phyloP scores from a whole-genome alignment of 2,797 vertebrate genomes.

The Rhincodon typus region DNA sequence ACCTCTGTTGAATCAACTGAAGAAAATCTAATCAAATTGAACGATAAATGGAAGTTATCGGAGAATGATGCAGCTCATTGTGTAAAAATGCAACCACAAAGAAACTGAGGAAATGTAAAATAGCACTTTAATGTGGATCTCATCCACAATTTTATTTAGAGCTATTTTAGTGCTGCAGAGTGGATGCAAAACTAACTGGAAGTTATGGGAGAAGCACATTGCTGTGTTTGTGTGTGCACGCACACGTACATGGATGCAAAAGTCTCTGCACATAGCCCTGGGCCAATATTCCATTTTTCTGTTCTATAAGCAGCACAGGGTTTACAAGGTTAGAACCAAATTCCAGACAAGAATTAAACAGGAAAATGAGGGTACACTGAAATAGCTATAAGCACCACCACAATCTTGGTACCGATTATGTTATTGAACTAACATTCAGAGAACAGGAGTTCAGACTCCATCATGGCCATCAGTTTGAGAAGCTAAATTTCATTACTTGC shows the following conservation, averaged over 20 bases:
- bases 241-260: too few species aligned
- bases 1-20: neutral
- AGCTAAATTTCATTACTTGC: neutral
- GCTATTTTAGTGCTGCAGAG: neutral
- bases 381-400: neutral
- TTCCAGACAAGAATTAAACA: neutral
- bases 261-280: neutral
- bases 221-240: neutral
- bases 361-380: neutral
- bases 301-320: neutral
- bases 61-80: neutral
- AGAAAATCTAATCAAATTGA: neutral
- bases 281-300: neutral
- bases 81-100: neutral
- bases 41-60: neutral
- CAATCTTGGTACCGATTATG: neutral
- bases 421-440: neutral
- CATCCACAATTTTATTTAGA: neutral
- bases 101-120: neutral
- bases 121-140: neutral
- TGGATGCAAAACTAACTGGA: neutral
- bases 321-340: neutral
- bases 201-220: neutral
- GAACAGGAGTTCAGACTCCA: neutral
- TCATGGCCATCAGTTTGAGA: neutral